Conservation (phyloP, 2,113 vertebrate species). For the Phylloscopus trochilus region DNA sequence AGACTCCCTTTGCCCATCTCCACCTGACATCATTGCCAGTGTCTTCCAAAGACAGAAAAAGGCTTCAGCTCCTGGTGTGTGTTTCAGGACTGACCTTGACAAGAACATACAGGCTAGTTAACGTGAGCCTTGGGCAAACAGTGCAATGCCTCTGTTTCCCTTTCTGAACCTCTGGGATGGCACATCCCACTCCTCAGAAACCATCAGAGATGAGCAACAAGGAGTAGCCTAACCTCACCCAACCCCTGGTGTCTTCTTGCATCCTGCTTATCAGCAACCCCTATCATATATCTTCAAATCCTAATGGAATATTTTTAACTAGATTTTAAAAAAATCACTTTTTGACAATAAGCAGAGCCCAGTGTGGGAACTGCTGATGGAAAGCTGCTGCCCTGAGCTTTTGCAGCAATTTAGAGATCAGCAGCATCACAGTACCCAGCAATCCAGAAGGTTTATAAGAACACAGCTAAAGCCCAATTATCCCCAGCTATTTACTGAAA, state of each 20-base stretch:
- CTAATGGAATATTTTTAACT: neutral
- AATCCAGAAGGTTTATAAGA: neutral
- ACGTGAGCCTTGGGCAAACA: neutral
- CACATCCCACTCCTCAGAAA: neutral
- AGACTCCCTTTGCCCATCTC: neutral
- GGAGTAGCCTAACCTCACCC: neutral
- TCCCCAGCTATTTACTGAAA: neutral
- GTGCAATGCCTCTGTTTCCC: neutral
- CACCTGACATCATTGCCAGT: rapidly evolving
- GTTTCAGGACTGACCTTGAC: neutral
- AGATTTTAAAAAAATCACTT: neutral
- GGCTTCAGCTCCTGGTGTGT: neutral
- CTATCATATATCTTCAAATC: neutral
- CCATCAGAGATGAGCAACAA: neutral
- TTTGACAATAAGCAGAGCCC: neutral
- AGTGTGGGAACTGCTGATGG: neutral
- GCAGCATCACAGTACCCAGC: neutral
- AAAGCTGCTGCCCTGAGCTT: neutral
- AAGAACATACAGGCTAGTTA: rapidly evolving
- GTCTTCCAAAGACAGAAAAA: neutral
- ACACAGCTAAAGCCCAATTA: neutral
- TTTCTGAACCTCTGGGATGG: neutral
- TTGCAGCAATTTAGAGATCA: neutral
- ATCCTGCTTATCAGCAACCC: neutral
- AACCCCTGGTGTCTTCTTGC: neutral